Conservation (phyloP, 2,888 invertebrate species). For the Pandemis cinnamomeana region DNA sequence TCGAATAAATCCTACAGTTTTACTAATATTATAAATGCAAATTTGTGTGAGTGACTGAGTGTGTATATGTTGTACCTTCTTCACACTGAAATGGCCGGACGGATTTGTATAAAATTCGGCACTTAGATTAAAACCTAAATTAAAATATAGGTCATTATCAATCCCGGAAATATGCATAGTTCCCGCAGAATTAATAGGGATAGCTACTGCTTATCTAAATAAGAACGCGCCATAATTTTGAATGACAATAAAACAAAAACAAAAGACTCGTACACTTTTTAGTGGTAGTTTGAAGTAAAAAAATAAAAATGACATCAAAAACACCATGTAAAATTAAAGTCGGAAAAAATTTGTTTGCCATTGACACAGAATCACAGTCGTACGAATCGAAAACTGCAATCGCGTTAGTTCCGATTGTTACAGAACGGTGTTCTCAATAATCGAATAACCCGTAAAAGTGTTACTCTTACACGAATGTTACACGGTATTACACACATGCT, state of each 20-base stretch:
- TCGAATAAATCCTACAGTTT: too few species aligned
- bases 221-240: too few species aligned
- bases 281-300: not conserved
- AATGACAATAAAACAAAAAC: not conserved
- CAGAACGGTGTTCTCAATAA: conserved; percentile 44
- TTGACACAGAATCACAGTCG: conserved; percentile 51
- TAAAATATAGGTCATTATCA: too few species aligned
- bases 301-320: not conserved
- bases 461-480: conserved; percentile 3
- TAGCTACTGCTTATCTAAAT: too few species aligned
- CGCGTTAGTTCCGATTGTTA: conserved; percentile 53
- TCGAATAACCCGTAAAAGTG: conserved; percentile 7
- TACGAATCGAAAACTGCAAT: conserved; percentile 48
- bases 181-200: too few species aligned
- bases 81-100: too few species aligned
- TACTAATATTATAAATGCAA: too few species aligned
- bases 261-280: not conserved
- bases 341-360: conserved; percentile 52
- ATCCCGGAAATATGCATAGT: too few species aligned
- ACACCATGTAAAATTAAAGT: conserved; percentile 34
- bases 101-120: too few species aligned
- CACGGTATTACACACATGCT: not conserved
- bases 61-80: too few species aligned
- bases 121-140: too few species aligned
- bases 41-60: too few species aligned